These are phyloP conservation scores for Cepaea nemoralis DNA, from an alignment of 1,140 invertebrate species.

Conservation along the genomic window DNA sequence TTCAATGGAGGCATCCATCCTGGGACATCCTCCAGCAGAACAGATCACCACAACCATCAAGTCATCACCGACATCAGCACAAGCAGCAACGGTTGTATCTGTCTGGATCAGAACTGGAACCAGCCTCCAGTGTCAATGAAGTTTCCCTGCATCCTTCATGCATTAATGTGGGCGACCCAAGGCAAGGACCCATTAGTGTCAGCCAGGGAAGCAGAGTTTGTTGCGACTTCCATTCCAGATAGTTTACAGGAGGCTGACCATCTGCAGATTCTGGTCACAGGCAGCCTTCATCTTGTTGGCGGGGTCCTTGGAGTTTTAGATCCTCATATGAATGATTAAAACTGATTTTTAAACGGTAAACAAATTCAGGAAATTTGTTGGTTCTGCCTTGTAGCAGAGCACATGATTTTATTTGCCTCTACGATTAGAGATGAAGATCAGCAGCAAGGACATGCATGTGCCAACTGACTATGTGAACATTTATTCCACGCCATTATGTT, in stretches of 20 bases:
- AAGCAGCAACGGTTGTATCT: no score
- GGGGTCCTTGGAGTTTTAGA: slow-evolving; percentile 77
- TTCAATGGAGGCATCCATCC: no score
- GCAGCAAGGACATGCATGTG: no score
- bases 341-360: no score
- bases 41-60: background rate
- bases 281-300: slow-evolving; percentile 93
- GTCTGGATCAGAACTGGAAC: slow-evolving; percentile 3
- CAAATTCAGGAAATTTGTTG: no score
- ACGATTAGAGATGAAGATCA: no score
- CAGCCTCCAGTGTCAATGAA: slow-evolving; percentile 30
- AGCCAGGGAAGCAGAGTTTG: background rate
- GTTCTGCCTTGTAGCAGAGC: no score
- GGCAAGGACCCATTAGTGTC: slow-evolving; percentile 25
- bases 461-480: no score
- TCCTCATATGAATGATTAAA: slow-evolving; percentile 40
- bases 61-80: background rate
- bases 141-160: slow-evolving; percentile 45
- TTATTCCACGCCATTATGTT: no score
- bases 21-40: background rate
- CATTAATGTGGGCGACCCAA: slow-evolving; percentile 44
- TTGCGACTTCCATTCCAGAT: slow-evolving; percentile 34
- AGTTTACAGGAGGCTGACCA: slow-evolving; percentile 46
- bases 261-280: slow-evolving; percentile 85
- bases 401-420: no score